These are phyloP conservation scores for Montifringilla adamsi DNA, from an alignment of 2,113 vertebrate species.

Conservation along the genomic window DNA sequence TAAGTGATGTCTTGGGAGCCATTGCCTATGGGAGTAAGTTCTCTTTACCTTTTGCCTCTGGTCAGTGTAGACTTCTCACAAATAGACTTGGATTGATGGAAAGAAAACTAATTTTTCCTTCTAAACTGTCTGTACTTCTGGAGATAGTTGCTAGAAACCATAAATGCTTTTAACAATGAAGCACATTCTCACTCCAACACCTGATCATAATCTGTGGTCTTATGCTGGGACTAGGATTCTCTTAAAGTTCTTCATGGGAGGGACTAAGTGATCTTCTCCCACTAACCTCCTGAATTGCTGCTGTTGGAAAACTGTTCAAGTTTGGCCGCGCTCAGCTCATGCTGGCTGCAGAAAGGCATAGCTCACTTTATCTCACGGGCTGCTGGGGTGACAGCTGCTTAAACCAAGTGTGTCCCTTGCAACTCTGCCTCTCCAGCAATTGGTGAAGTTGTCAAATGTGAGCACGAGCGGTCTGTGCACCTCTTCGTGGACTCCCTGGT, in stretches of 20 bases:
- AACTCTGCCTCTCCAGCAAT: slow-evolving; percentile 73
- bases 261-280: not conserved
- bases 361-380: not conserved
- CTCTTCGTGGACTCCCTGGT: slow-evolving; percentile 95
- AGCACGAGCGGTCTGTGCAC: slow-evolving; percentile 90
- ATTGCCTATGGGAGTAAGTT: slow-evolving; percentile 87
- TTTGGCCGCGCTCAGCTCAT: accelerated
- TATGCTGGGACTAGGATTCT: not conserved
- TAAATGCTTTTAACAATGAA: not conserved
- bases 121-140: not conserved
- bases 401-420: not conserved
- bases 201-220: not conserved
- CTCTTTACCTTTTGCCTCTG: not conserved
- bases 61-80: not conserved
- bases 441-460: slow-evolving; percentile 86
- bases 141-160: not conserved
- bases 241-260: not conserved
- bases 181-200: not conserved
- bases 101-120: not conserved
- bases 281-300: not conserved
- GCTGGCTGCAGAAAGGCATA: not conserved
- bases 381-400: not conserved
- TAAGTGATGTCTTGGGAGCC: slow-evolving; percentile 81
- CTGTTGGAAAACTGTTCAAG: not conserved
- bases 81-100: not conserved